These are phyloP conservation scores for Strix uralensis DNA, from an alignment of 2,113 vertebrate species.

Conservation along the genomic window DNA sequence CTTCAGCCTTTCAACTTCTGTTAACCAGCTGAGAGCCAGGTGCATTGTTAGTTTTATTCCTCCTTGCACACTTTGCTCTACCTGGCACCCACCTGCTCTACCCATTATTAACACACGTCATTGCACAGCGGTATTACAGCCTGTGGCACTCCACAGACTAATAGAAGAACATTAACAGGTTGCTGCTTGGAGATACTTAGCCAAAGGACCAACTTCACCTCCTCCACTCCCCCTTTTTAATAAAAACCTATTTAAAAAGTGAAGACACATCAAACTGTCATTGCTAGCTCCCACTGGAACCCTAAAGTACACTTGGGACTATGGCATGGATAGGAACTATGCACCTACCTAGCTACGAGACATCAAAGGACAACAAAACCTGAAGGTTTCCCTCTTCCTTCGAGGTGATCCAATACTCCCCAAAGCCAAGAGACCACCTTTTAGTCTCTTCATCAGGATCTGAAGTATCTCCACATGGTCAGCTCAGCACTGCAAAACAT, in stretches of 20 bases:
- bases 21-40: background rate
- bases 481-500: background rate
- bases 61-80: fast-evolving
- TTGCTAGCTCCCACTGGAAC: background rate
- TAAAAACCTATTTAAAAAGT: background rate
- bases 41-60: background rate
- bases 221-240: background rate
- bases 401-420: background rate
- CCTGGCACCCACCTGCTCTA: background rate
- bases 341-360: background rate
- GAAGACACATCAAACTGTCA: background rate
- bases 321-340: fast-evolving
- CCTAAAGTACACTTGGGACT: background rate
- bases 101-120: too few relatives aligned
- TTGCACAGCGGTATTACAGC: fast-evolving
- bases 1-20: background rate
- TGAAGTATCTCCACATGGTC: fast-evolving
- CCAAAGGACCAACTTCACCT: background rate
- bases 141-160: fast-evolving
- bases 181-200: fast-evolving
- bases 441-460: background rate
- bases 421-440: background rate
- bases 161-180: background rate
- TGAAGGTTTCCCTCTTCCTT: background rate
- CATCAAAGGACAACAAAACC: background rate